Evolutionary conservation across 2,888 invertebrate genomes (phyloP), one percentile per base, ranked within the genome.

Genomic region (Patella caerulea): DNA sequence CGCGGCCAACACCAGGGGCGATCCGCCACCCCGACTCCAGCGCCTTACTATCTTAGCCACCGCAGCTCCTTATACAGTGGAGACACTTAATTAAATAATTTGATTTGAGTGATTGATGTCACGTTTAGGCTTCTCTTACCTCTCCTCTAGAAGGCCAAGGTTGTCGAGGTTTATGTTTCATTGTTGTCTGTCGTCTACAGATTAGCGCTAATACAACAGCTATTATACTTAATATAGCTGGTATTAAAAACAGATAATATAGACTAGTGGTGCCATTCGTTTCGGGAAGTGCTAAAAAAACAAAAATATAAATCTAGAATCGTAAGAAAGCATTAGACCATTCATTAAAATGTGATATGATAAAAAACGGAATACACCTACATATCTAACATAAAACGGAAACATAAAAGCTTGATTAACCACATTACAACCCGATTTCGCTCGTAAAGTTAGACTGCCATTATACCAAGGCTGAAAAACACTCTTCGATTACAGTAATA

Each of bases 241-340:
- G 82, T 17, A 77, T 76, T 14, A 78, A 34, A 17, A 75, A 59
- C 17, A 76, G 71, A 19, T 75, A 78, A 72, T 79, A 79, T 7
- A 81, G 29, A 24, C 76, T 72, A 54, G 74, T 74, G 72, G 71
- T 70, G 24, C 69, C 74, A 15, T 34, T 72, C 7, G 15, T 45
- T 17, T 59, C 52, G 7, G 72, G 59, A 52, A 19, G 74, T 11
- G 59, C 52, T 29, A 14, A 19, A 65, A 52, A 24, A 75, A 34
- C 24, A 53, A 19, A 24, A 3, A 52, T 15, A n/a, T 29, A 73
- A 19, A 73, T 71, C n/a, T 34, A 56, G n/a, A 45, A 45, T 45
- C 7, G 0, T 45, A 9, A 45, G 45, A 45, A 7, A 45, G 45
- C 45, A 9, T 9, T 9, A 9, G 45, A 45, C 45, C 9, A 45